Evolutionary conservation across 2,797 vertebrate genomes (phyloP), one percentile per base, ranked within the genome.

Genomic region (Calcarius lapponicus): DNA sequence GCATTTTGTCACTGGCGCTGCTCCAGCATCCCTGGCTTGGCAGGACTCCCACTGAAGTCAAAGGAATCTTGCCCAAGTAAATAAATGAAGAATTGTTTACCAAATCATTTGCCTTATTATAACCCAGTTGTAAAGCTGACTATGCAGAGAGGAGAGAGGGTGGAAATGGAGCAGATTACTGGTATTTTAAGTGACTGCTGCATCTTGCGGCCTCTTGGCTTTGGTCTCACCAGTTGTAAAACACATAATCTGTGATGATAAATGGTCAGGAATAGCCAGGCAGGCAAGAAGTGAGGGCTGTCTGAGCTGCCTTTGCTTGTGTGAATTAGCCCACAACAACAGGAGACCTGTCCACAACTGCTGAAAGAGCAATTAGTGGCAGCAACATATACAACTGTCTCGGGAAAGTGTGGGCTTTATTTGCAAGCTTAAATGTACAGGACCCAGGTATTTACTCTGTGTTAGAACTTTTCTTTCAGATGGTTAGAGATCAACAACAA

Each of bases 291-390:
- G 60, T 5, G 16, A 88, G 78, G 70, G 61, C 81, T 92, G 92
- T 94, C 96, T 34, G 24, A 96, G 97, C 96, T 97, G 93, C 90
- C 93, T 73, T 84, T 90, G 95, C 96, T 97, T 90, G 91, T 95
- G 96, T 98, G 97, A 97, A 97, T 96, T 65, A 88, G 94, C 88
- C 92, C 90, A 65, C 21, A 65, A 88, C 90, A 87, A 53, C 32
- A 32, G 73, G 70, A 81, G 81, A 84, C 71, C 65, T 88, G 71
- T 95, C 90, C 71, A 38, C 81, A 86, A 34, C 64, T 64, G 65
- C 78, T 94, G 82, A 85, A 95, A 91, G 96, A 96, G 94, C 95
- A 96, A 96, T 97, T 97, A 97, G 92, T 74, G 85, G 71, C 91
- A 95, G 96, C 84, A 82, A 67, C 91, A 51, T 94, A 96, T 61